Evolutionary conservation across 2,113 vertebrate species (phyloP), one percentile per base, ranked within the genome.

Genomic region (Bujurquina vittata): DNA sequence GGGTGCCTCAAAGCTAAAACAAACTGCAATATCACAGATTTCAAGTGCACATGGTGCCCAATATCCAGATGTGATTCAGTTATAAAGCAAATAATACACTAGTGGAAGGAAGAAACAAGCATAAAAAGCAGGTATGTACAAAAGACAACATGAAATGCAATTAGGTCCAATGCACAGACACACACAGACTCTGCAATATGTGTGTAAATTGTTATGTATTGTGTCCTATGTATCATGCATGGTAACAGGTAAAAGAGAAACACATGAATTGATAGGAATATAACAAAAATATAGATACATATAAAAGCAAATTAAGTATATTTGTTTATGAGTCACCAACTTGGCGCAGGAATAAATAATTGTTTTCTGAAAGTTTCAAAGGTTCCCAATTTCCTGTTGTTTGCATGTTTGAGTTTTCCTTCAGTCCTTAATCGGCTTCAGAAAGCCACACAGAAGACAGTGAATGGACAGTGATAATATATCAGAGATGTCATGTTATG

Each of bases 381-480:
- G 79, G 49, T 80, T 83, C 54, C 43, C 5, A 5, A 43, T 76
- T 85, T 79, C 37, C 46, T 75, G 17, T 82, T 75, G 10, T 72
- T 75, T 67, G 8, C 46, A 77, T 61, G 43, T 26, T 61, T 78
- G 11, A 4, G 4, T 63, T 80, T 85, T 75, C 7, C 75, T 80
- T 82, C 26, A 63, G 57, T 55, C 55, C 23, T 77, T 72, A 37
- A 61, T 75, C 9, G 10, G 62, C 63, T 80, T 84, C 73, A 72
- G 26, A 60, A 80, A 77, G 14, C 69, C 56, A 76, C 81, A 86
- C 65, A 88, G 54, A 84, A 83, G 37, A 83, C 58, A 57, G 1
- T 59, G 31, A 75, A 55, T 69, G 8, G 35, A 75, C 22, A 46
- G 29, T 77, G 33, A 79, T 40, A 56, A 37, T 54, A 35, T 65